Evolutionary conservation across 1,140 invertebrate genomes (phyloP).

Genomic region (Conus betulinus): DNA sequence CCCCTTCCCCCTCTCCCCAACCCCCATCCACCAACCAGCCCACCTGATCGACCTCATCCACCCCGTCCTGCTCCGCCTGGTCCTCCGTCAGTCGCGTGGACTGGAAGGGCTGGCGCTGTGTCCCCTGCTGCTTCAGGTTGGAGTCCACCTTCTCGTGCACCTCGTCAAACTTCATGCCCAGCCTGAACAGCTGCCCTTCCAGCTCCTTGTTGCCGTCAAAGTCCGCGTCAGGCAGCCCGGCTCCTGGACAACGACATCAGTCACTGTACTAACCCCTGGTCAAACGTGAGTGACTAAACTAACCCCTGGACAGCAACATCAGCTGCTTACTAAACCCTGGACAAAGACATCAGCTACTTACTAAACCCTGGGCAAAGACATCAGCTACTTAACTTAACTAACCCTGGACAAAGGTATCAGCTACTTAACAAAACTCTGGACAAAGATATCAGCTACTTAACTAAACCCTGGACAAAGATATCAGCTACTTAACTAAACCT

Average conservation of each 20-base stretch:
- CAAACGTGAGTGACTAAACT: no score
- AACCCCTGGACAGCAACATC: no score
- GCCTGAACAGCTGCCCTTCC: slow-evolving; percentile 69
- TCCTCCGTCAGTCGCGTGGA: slow-evolving; percentile 40
- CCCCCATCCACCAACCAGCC: not conserved
- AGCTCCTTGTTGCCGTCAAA: slow-evolving; percentile 72
- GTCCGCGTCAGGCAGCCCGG: slow-evolving; percentile 50
- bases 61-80: not conserved
- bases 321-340: no score
- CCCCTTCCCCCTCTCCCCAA: not conserved
- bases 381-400: no score
- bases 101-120: slow-evolving; percentile 66
- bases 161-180: slow-evolving; percentile 73
- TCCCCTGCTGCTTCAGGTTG: slow-evolving; percentile 59
- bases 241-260: slow-evolving; percentile 2
- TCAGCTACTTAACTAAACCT: no score
- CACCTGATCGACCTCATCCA: not conserved
- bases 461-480: no score
- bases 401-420: no score
- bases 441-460: no score
- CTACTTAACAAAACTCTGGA: no score
- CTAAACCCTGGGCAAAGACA: no score
- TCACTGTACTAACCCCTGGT: no score
- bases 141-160: slow-evolving; percentile 69
- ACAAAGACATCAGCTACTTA: no score